Base-by-base conservation (phyloP, 2,113 vertebrate genomes). In the Eonycteris spelaea region DNA sequence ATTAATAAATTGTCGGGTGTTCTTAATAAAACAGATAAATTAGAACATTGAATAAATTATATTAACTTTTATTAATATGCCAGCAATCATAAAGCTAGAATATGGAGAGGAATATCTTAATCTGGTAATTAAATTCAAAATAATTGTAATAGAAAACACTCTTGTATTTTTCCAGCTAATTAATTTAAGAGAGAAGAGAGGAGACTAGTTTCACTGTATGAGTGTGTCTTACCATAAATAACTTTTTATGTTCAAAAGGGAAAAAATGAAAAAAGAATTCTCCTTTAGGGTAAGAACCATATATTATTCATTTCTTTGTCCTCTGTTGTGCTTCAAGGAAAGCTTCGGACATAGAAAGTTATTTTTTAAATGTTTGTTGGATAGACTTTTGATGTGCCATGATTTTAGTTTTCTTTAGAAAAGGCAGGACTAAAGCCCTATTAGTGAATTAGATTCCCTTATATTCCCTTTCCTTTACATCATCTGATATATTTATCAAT, bases 51-150 rank as follows among this genome's bases (percentile, higher is more conserved):
- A 26, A 35, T 92, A 86, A 86, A 75, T 79, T 75, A 80, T 59
- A 24, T 86, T 93, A 80, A 48, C 30, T 22, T 67, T 96, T 80
- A 88, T 85, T 79, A 93, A 65, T 63, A 94, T 80, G 19, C 59
- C 53, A 68, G 26, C 74, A 51, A 84, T 68, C 24, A 55, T 73
- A 43, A 88, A 88, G 35, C 22, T 51, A 83, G 38, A 73, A 13
- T 57, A 85, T 75, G 38, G 19, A 79, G 78, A 91, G 43, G 15
- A 79, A 65, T 73, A 65, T 75, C 53, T 83, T 71, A 85, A 35
- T 70, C 22, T 91, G 30, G 26, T 71, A 67, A 89, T 70, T 61
- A 95, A 77, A 51, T 82, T 91, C 6, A 35, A 86, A 89, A 91
- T 3, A 87, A 74, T 70, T 63, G 1, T 73, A 71, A 45, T 16